A percentile compares a stretch with the other conserved stretches of the same genome.
Evolutionary conservation across 2,888 invertebrate genomes (phyloP).

Genomic region (Zygothrica quintamaculata): DNA sequence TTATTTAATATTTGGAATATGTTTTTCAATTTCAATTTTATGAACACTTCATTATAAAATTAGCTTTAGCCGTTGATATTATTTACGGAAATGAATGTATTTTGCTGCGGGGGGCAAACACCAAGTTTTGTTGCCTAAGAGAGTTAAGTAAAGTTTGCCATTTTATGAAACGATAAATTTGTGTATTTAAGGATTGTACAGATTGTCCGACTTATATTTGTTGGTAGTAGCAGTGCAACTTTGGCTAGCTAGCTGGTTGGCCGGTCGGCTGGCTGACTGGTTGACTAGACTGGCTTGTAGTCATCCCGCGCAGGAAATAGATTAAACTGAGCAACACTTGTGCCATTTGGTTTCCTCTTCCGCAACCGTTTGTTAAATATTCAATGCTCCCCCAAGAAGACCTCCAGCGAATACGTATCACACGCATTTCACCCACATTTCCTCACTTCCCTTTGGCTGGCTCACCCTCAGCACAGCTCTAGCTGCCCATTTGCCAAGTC

Average conservation of each 20-base stretch:
- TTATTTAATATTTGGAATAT: not conserved
- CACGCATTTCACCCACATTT: constrained; percentile 32
- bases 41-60: constrained; percentile 17
- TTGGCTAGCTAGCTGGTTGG: not conserved
- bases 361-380: constrained; percentile 70
- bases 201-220: constrained; percentile 35
- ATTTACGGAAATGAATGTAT: constrained; percentile 45
- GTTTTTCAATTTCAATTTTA: constrained; percentile 5
- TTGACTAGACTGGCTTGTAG: constrained; percentile 17
- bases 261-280: constrained; percentile 7
- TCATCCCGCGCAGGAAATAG: constrained; percentile 65
- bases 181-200: constrained; percentile 77
- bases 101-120: constrained; percentile 40
- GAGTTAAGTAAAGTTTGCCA: constrained; percentile 76
- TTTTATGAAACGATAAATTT: constrained; percentile 83
- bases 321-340: constrained; percentile 77
- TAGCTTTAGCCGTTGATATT: constrained; percentile 39
- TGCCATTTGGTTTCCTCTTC: constrained; percentile 71
- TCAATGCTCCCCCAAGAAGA: constrained; percentile 44
- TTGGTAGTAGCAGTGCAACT: too few species aligned
- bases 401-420: constrained; percentile 57
- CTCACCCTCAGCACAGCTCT: constrained; percentile 2
- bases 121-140: constrained; percentile 39
- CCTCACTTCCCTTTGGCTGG: not conserved
- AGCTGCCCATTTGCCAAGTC: constrained; percentile 61